Conservation (phyloP, 1,140 invertebrate species). For the Cardiocondyla obscurior region DNA sequence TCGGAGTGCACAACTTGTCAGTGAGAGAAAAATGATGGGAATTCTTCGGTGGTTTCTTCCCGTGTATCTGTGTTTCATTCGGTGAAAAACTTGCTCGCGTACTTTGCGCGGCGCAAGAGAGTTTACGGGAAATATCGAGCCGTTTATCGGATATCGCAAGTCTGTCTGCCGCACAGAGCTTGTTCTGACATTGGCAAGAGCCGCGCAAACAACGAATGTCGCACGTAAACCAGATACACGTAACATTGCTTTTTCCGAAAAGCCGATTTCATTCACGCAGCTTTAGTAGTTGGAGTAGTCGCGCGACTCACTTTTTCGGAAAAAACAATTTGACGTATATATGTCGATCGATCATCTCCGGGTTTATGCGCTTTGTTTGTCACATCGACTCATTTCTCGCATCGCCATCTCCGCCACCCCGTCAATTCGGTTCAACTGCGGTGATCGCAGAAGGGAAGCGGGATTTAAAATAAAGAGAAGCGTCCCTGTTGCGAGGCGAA, state of each 20-base stretch:
- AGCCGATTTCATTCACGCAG: not conserved
- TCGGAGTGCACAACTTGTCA: conserved; percentile 28
- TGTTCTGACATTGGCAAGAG: not conserved
- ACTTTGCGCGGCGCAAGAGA: not conserved
- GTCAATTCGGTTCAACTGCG: not conserved
- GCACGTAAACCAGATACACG: conserved; percentile 13
- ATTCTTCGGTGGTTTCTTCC: conserved; percentile 39
- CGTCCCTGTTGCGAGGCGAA: not conserved
- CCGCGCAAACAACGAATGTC: not conserved
- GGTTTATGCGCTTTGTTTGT: not conserved
- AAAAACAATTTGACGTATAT: conserved; percentile 9
- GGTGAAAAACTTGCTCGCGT: not conserved
- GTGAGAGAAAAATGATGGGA: conserved; percentile 21
- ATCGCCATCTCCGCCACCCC: not conserved
- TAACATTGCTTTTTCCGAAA: conserved; percentile 31
- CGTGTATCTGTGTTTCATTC: conserved; percentile 20
- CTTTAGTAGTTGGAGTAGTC: not conserved
- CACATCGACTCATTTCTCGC: conserved; percentile 24
- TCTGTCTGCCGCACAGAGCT: not conserved
- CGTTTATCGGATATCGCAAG: conserved; percentile 15
- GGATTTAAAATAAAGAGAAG: not conserved
- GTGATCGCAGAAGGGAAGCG: not conserved
- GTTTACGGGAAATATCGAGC: conserved; percentile 10
- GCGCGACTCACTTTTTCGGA: conserved; percentile 8
- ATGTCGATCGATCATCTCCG: not conserved